Percentiles rank a stretch among this genome's conserved stretches.
phyloP scores from a whole-genome alignment of 2,797 vertebrate genomes.

The Spea hammondii region DNA sequence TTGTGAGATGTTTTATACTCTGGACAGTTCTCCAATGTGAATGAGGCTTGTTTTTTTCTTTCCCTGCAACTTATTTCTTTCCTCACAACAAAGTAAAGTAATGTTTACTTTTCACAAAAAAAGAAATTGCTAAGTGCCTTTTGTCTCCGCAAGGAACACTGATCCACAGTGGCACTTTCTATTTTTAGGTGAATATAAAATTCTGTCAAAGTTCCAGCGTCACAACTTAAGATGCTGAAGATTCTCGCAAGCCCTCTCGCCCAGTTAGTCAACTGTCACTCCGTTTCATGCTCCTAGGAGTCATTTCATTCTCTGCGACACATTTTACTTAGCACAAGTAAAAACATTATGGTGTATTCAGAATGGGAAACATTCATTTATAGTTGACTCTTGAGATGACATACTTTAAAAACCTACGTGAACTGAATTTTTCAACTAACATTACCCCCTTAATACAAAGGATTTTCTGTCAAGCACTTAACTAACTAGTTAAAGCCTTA shows the following conservation, averaged over 20 bases:
- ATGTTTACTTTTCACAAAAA: slow-evolving; percentile 6
- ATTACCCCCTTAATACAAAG: no score
- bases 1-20: not conserved
- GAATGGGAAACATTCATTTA: no score
- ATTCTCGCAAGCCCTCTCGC: not conserved
- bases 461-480: no score
- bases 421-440: no score
- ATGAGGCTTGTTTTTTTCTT: not conserved
- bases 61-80: not conserved
- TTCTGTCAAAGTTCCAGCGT: not conserved
- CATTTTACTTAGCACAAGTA: no score
- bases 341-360: no score
- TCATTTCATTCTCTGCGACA: no score
- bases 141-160: not conserved
- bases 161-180: not conserved
- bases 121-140: slow-evolving; percentile 2
- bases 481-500: no score
- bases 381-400: no score
- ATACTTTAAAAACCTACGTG: no score
- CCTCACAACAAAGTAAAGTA: not conserved
- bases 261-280: slow-evolving; percentile 1
- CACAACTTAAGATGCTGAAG: not conserved
- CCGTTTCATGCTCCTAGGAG: slow-evolving; percentile 8
- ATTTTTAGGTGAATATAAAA: not conserved
- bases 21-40: slow-evolving; percentile 1